phyloP scores from a whole-genome alignment of 1,140 invertebrate species.

The Anastrepha ludens region DNA sequence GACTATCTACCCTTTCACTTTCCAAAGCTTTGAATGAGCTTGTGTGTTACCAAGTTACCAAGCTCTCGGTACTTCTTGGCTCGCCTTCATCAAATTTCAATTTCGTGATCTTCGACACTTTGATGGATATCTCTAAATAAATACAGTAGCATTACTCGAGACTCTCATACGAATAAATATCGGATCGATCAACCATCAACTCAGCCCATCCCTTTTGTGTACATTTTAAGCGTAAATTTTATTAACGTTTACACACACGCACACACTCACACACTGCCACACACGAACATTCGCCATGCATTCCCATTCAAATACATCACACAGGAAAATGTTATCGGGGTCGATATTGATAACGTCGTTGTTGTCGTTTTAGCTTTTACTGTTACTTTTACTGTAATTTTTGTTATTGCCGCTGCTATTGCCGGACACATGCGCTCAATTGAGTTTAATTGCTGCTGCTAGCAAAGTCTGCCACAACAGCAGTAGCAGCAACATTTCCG shows the following conservation, averaged over 20 bases:
- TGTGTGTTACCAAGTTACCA: too few relatives aligned
- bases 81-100: too few relatives aligned
- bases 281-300: not conserved
- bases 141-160: too few relatives aligned
- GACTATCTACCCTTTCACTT: too few relatives aligned
- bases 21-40: too few relatives aligned
- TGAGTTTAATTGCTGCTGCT: constrained; percentile 50
- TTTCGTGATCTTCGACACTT: too few relatives aligned
- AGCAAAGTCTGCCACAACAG: not conserved
- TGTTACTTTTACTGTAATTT: constrained; percentile 33
- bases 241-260: not conserved
- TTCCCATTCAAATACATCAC: too few relatives aligned
- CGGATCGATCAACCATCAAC: not conserved
- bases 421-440: constrained; percentile 46
- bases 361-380: not conserved
- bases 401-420: constrained; percentile 11
- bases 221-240: not conserved
- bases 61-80: too few relatives aligned
- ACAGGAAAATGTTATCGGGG: constrained; percentile 45
- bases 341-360: constrained; percentile 36
- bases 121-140: too few relatives aligned
- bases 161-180: too few relatives aligned
- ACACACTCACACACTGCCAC: not conserved
- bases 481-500: constrained; percentile 9
- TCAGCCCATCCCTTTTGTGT: not conserved